phyloP scores from a whole-genome alignment of 2,888 invertebrate species.

The Nemotelus pantherinus region DNA sequence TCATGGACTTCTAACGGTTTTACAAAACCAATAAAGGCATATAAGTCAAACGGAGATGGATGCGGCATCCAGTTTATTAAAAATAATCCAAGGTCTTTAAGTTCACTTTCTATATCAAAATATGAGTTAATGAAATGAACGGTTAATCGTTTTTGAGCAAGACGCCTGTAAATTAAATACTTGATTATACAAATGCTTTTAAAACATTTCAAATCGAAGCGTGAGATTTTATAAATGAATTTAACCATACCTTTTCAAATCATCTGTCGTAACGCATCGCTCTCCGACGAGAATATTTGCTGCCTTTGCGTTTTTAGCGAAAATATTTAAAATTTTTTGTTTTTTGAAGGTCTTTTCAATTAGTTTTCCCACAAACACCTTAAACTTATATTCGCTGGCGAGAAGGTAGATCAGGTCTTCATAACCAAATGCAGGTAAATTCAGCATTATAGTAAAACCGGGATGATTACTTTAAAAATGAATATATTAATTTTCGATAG shows the following conservation, averaged over 20 bases:
- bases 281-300: conserved; percentile 24
- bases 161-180: not conserved
- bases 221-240: too few relatives aligned
- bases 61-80: conserved; percentile 25
- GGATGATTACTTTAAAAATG: conserved; percentile 28
- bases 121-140: conserved; percentile 11
- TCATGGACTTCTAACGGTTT: not conserved
- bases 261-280: not conserved
- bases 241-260: conserved; percentile 25
- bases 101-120: not conserved
- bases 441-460: conserved; percentile 13
- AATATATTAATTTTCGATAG: not conserved
- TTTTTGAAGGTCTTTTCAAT: not conserved
- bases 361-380: conserved; percentile 3
- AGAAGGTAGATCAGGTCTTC: conserved; percentile 29
- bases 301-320: not conserved
- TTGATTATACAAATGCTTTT: not conserved
- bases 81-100: conserved; percentile 6
- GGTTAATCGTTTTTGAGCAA: conserved; percentile 11
- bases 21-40: conserved; percentile 16
- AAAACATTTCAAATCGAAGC: too few relatives aligned
- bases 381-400: conserved; percentile 2
- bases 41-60: conserved; percentile 30
- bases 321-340: not conserved
- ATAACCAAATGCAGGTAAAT: conserved; percentile 28